Conservation (phyloP, 2,888 invertebrate genomes). For the Dicroscelio sp. region DNA sequence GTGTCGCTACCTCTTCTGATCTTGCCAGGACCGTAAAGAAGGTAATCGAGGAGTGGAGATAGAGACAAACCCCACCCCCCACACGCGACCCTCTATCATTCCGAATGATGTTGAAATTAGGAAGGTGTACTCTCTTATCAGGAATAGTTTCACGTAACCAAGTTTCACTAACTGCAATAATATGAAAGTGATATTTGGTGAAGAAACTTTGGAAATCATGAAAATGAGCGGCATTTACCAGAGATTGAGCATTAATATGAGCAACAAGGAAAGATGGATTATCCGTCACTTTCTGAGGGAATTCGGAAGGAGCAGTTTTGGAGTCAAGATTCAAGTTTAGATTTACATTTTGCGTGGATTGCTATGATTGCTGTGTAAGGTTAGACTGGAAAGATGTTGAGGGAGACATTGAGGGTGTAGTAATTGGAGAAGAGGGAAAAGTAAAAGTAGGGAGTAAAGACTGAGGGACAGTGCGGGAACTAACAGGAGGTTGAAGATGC, state of each 20-base stretch:
- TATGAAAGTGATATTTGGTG: background rate
- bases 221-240: background rate
- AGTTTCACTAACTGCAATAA: background rate
- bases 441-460: too few relatives aligned
- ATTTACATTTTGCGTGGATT: too few relatives aligned
- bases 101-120: background rate
- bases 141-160: background rate
- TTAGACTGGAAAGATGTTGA: too few relatives aligned
- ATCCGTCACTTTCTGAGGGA: too few relatives aligned
- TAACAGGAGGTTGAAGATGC: too few relatives aligned
- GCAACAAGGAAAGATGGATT: too few relatives aligned
- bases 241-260: conserved; percentile 10
- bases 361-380: too few relatives aligned
- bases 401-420: too few relatives aligned
- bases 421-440: too few relatives aligned
- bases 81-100: background rate
- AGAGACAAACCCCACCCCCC: background rate
- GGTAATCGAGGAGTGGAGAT: background rate
- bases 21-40: background rate
- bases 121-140: background rate
- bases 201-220: background rate
- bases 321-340: too few relatives aligned
- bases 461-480: too few relatives aligned
- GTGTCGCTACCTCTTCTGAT: background rate
- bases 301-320: too few relatives aligned